Base-by-base conservation (phyloP, 2,888 invertebrate species). In the Eucera pruinosa region DNA sequence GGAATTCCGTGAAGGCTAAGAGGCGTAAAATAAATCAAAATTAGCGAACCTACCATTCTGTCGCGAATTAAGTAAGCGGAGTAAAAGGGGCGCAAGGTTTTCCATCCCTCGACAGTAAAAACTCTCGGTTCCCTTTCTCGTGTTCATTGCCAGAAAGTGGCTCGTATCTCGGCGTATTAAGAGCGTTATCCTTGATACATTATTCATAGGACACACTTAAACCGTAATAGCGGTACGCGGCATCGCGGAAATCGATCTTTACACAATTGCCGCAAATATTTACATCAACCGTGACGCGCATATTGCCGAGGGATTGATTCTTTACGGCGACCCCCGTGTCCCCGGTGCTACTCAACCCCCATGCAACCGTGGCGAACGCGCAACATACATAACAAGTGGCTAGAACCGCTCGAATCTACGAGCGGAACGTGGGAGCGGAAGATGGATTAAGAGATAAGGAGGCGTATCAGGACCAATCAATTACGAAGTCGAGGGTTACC, bases 401-500 rank as follows among this genome's bases (percentile, higher is more conserved):
- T 69, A 50, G 81, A 81, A 82, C 72, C 84, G 65, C 64, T 78
- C 70, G 75, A 83, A 84, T 81, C 80, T 69, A 77, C 69, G 78
- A 80, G 76, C 80, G 81, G 70, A 81, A 74, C 82, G 80, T 80
- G 84, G 85, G 83, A 86, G 82, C 78, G 77, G 81, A 80, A 89
- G 90, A 91, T 90, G 89, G 88, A 91, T 90, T 90, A 88, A 87
- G 85, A 89, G 89, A 90, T 90, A 90, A 90, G 89, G 88, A 91
- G 91, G 90, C 91, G 91, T 90, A 91, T 91, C 91, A 88, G 86
- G 88, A 89, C 88, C 91, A 90, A 91, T 91, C 91, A 91, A 91
- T 91, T 91, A 91, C 89, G 79, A 85, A 90, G 90, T 90, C 89
- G 89, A 89, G 88, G 87, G 88, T 72, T 62, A 69, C 47, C 64